phyloP scores from a whole-genome alignment of 2,113 vertebrate species.

The Apeltes quadracus region DNA sequence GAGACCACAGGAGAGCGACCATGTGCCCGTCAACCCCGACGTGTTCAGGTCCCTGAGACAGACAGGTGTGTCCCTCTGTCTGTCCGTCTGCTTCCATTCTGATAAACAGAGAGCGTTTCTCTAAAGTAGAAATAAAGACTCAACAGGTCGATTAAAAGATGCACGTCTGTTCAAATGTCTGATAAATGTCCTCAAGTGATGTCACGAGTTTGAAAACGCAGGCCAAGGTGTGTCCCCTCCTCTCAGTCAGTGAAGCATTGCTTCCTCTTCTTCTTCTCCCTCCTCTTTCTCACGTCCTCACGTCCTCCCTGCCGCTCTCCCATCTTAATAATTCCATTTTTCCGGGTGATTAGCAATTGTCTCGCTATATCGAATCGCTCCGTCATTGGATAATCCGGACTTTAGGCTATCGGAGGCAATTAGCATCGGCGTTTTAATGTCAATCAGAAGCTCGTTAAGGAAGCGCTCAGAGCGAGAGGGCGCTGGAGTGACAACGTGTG shows the following conservation, averaged over 20 bases:
- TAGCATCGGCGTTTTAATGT: conserved; percentile 75
- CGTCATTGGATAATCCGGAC: conserved; percentile 73
- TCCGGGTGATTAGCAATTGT: conserved; percentile 66
- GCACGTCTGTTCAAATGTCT: no score
- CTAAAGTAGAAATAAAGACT: no score
- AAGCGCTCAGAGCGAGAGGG: conserved; percentile 57
- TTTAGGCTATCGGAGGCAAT: conserved; percentile 68
- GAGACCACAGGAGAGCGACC: conserved; percentile 28
- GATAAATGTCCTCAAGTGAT: no score
- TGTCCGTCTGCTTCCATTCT: conserved; percentile 2
- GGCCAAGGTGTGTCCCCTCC: conserved; percentile 46
- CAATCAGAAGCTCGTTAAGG: conserved; percentile 75
- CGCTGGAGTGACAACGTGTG: conserved; percentile 61
- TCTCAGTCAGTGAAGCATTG: conserved; percentile 59
- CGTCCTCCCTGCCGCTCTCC: conserved; percentile 32
- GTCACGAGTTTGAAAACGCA: conserved; percentile 25
- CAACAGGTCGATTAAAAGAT: no score
- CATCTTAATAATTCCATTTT: conserved; percentile 65
- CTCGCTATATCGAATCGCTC: conserved; percentile 62
- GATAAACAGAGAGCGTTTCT: not conserved
- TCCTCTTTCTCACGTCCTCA: conserved; percentile 25
- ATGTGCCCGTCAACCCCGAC: conserved; percentile 44
- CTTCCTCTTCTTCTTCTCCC: not conserved
- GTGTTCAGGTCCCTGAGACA: conserved; percentile 61
- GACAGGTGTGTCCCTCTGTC: conserved; percentile 50